phyloP scores from a whole-genome alignment of 1,140 invertebrate species.

The roundworm (Caenorhabditis elegans) region DNA sequence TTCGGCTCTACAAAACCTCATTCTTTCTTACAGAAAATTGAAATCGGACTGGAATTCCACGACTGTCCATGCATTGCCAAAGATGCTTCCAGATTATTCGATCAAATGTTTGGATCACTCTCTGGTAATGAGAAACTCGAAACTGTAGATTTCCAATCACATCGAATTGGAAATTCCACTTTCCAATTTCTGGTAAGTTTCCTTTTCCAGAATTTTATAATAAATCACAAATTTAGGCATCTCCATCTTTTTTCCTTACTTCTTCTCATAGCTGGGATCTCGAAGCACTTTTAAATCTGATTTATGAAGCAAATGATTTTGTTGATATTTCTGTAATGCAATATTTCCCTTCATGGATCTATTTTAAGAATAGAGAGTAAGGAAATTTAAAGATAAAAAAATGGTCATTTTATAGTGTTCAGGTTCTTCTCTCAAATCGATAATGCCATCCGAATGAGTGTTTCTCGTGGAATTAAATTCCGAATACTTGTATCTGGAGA shows the following conservation, averaged over 20 bases:
- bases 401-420: background rate
- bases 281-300: constrained; percentile 2
- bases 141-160: background rate
- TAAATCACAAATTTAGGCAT: background rate
- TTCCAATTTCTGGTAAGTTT: constrained; percentile 2
- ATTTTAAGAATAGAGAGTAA: constrained; percentile 11
- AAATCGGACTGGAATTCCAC: background rate
- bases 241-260: background rate
- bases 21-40: background rate
- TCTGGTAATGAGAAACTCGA: constrained; percentile 1
- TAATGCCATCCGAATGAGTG: constrained; percentile 11
- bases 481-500: background rate
- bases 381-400: background rate
- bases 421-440: constrained; percentile 3
- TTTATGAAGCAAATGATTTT: background rate
- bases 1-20: too few relatives aligned
- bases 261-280: constrained; percentile 16
- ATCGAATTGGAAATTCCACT: background rate
- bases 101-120: background rate
- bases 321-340: constrained; percentile 14
- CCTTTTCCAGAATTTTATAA: background rate
- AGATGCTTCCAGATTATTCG: background rate
- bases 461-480: constrained; percentile 20
- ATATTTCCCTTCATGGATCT: constrained; percentile 16
- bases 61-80: background rate